phyloP scores from a whole-genome alignment of 2,888 invertebrate species.

The Synanthedon myopaeformis region DNA sequence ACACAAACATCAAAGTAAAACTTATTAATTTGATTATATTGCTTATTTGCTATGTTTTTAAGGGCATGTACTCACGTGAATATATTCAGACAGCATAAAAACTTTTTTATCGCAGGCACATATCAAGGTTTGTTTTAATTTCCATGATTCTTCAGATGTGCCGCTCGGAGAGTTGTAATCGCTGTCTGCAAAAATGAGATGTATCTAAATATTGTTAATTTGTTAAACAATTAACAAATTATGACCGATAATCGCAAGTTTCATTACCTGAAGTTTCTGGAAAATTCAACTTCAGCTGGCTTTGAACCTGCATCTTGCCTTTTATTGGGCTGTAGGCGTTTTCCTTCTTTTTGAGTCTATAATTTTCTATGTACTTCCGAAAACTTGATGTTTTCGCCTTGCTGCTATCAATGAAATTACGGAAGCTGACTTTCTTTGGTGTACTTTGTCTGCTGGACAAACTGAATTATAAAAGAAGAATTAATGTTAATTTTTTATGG shows the following conservation, averaged over 20 bases:
- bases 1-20: not conserved
- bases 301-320: conserved; percentile 41
- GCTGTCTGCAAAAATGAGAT: conserved; percentile 34
- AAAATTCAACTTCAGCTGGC: conserved; percentile 40
- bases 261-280: conserved; percentile 47
- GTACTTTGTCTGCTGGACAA: conserved; percentile 56
- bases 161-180: conserved; percentile 60
- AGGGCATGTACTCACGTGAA: conserved; percentile 33
- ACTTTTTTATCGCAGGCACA: conserved; percentile 63
- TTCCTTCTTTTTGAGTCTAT: conserved; percentile 49
- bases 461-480: conserved; percentile 18
- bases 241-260: conserved; percentile 1
- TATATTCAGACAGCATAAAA: conserved; percentile 58
- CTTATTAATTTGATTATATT: conserved; percentile 1
- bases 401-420: conserved; percentile 57
- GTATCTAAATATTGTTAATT: no score
- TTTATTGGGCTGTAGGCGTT: conserved; percentile 50
- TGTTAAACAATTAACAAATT: no score
- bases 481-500: no score
- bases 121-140: conserved; percentile 56
- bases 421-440: conserved; percentile 58
- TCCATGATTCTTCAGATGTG: conserved; percentile 64
- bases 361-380: conserved; percentile 56
- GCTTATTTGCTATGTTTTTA: not conserved
- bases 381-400: conserved; percentile 67